Evolutionary conservation across 2,888 invertebrate genomes (phyloP), one percentile per base, ranked within the genome.

Genomic region (Enchytraeus crypticus): DNA sequence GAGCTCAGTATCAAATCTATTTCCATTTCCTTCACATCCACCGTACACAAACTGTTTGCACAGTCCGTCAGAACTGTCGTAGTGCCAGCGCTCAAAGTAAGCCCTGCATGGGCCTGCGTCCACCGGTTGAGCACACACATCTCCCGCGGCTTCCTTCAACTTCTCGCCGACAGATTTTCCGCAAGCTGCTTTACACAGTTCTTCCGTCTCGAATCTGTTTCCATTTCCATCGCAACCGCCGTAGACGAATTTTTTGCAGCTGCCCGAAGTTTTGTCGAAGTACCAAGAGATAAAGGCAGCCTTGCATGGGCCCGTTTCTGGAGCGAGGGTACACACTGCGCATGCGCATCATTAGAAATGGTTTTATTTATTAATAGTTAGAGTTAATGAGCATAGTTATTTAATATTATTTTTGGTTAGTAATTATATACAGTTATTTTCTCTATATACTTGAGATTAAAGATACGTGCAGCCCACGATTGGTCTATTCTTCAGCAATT

Each of bases 11-110:
- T 46, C 51, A 38, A 68, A 68, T 27, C 55, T 86, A 79, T 95
- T 95, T 64, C 85, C 87, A 75, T 93, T 95, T 47, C 93, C 93
- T 60, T 91, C 86, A 76, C 95, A 95, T 1, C 93, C 93, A 1
- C 91, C 88, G 76, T 88, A 93, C 43, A 85, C 84, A 79, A 93
- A 92, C 71, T 84, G 83, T 73, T 0, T 81, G 76, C 57, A 57
- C 57, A 27, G 57, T 26, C 29, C 29, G 21, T 54, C 54, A 26
- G 46, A 59, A 23, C 47, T 27, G 43, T 29, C 53, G 33, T 51
- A 62, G 34, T 47, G 45, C 30, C 26, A 60, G 32, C 45, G 53
- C n/a, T 59, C 18, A 5, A 30, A 30, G 58, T 59, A 62, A 29
- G 59, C 59, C n/a, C 27, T 38, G 33, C 62, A 62, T 5, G 59